Base-by-base conservation (phyloP, 2,113 vertebrate genomes). In the Nycticryphes semicollaris region DNA sequence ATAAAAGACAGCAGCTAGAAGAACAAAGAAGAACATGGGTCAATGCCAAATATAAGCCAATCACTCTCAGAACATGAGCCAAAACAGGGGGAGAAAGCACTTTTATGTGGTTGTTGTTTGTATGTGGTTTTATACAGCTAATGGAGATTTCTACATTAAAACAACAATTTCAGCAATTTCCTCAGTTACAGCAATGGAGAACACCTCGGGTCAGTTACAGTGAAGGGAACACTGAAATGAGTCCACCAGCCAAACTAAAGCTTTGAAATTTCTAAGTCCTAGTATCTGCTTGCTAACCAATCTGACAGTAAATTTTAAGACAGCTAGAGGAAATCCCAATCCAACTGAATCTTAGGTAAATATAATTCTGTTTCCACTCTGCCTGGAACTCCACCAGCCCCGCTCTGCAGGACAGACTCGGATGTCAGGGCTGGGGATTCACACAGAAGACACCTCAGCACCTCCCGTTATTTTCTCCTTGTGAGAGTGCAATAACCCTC, bases 41-140 rank as follows among this genome's bases (percentile, higher is more conserved):
- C 97, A 96, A 84, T 59, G 96, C 96, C 96, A 97, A 92, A 93
- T 18, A 75, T 75, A 93, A 97, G 87, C 92, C 97, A 94, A 93
- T 86, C 76, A 60, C 86, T 80, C 81, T 67, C 77, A 95, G 86
- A 62, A 81, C 51, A 25, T 5, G 45, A 96, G 94, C 87, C 96
- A 95, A 93, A 72, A 50, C 1, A 60, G 27, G 43, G 24, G 10
- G 30, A 33, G 47, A 59, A 60, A 82, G 30, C n/a, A 18, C 70
- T 67, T 54, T 0, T 3, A 19, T 22, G 68, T 51, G 4, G 2
- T 2, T 27, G 66, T 60, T 66, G 13, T 14, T 35, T 33, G 23
- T 33, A 2, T 20, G 6, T n/a, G 4, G 50, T 90, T 90, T 93
- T 70, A 62, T 28, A 89, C 94, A 95, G 91, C 50, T 74, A 60